Evolutionary conservation across 2,113 vertebrate species (phyloP).

Genomic region (Tyto alba): DNA sequence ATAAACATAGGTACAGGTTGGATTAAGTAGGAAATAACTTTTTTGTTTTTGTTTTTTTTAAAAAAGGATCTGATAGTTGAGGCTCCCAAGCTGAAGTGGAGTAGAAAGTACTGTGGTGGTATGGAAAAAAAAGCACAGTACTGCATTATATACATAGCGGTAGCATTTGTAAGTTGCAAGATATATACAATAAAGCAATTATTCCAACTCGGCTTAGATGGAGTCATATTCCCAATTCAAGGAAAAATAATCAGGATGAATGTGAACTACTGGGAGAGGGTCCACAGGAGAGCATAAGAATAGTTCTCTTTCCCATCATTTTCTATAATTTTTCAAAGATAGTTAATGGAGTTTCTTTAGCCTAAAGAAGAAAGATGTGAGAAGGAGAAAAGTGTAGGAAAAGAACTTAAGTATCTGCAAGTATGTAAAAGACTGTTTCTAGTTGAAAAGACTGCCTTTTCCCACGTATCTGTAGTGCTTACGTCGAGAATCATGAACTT

Average conservation of each 20-base stretch:
- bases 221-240: not conserved
- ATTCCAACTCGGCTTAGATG: not conserved
- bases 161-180: not conserved
- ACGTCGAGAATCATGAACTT: not conserved
- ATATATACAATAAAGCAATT: not conserved
- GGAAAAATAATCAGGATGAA: not conserved
- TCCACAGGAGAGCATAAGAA: not conserved
- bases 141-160: not conserved
- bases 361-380: not conserved
- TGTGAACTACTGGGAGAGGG: not conserved
- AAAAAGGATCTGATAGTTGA: not conserved
- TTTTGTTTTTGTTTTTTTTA: not conserved
- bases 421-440: not conserved
- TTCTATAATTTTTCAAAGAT: not conserved
- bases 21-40: not conserved
- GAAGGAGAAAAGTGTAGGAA: not conserved
- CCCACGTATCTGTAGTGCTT: not conserved
- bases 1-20: not conserved
- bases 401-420: not conserved
- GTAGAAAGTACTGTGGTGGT: not conserved
- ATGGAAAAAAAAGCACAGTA: not conserved
- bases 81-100: not conserved
- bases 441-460: not conserved
- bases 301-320: not conserved
- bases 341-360: not conserved